Evolutionary conservation across 2,888 invertebrate genomes (phyloP).

Genomic region (Bombylius discolor): DNA sequence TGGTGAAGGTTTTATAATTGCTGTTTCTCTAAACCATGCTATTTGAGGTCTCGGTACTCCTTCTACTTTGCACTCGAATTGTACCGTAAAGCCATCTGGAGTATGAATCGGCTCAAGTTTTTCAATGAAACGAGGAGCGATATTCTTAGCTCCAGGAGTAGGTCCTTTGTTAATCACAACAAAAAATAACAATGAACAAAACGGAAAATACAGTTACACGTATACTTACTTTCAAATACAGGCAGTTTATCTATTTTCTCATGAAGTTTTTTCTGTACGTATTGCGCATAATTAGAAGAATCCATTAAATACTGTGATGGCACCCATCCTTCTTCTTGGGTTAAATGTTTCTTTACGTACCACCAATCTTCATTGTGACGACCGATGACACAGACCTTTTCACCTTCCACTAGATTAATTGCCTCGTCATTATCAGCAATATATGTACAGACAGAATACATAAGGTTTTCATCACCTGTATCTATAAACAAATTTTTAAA

Average conservation of each 20-base stretch:
- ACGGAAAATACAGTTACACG: not conserved
- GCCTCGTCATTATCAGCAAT: conserved; percentile 79
- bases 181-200: conserved; percentile 8
- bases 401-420: conserved; percentile 80
- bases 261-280: conserved; percentile 74
- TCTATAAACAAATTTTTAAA: conserved; percentile 18
- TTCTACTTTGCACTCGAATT: conserved; percentile 94
- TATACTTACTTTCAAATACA: conserved; percentile 75
- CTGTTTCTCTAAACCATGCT: conserved; percentile 92
- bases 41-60: conserved; percentile 90
- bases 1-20: conserved; percentile 77
- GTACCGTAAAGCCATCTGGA: conserved; percentile 85
- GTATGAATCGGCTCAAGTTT: conserved; percentile 74
- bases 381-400: conserved; percentile 71
- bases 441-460: conserved; percentile 74
- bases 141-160: conserved; percentile 58
- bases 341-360: conserved; percentile 79
- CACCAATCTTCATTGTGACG: conserved; percentile 84
- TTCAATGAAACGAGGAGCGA: conserved; percentile 73
- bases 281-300: conserved; percentile 64
- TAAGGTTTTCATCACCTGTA: conserved; percentile 53
- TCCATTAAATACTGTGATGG: conserved; percentile 79
- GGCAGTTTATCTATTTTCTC: conserved; percentile 86
- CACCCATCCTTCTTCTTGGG: conserved; percentile 89
- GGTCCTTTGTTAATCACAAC: conserved; percentile 47